Evolutionary conservation across 1,140 invertebrate species (phyloP).

Genomic region (Leptinotarsa undecemlineata): DNA sequence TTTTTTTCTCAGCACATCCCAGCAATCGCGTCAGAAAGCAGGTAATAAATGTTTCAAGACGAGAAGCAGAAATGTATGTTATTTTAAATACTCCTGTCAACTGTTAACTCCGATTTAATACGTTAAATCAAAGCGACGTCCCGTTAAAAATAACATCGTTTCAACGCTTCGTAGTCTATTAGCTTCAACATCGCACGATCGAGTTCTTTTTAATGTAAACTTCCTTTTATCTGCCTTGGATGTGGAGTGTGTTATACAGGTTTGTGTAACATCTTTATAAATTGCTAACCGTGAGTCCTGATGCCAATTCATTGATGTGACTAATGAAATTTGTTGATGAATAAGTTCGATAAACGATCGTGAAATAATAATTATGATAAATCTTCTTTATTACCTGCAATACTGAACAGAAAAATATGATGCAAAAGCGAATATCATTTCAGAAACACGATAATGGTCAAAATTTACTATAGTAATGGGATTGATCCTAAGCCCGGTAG

Average conservation of each 20-base stretch:
- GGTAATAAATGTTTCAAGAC: constrained; percentile 41
- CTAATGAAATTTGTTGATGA: background rate
- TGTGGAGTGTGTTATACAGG: background rate
- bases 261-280: background rate
- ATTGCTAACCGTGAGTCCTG: background rate
- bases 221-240: constrained; percentile 17
- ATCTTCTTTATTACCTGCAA: too few species aligned
- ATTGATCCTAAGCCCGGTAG: too few species aligned
- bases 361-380: too few species aligned
- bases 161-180: constrained; percentile 38
- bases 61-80: constrained; percentile 50
- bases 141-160: constrained; percentile 48
- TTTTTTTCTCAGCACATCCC: constrained; percentile 6
- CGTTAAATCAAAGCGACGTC: constrained; percentile 45
- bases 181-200: constrained; percentile 21
- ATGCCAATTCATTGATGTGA: background rate
- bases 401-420: too few species aligned
- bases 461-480: too few species aligned
- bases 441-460: too few species aligned
- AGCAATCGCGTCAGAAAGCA: constrained; percentile 16
- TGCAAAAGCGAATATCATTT: too few species aligned
- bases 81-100: constrained; percentile 48
- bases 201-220: constrained; percentile 16
- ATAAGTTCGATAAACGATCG: background rate
- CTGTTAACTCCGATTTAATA: constrained; percentile 44